Base-by-base conservation (phyloP, 2,113 vertebrate genomes). In the Rostratula benghalensis region DNA sequence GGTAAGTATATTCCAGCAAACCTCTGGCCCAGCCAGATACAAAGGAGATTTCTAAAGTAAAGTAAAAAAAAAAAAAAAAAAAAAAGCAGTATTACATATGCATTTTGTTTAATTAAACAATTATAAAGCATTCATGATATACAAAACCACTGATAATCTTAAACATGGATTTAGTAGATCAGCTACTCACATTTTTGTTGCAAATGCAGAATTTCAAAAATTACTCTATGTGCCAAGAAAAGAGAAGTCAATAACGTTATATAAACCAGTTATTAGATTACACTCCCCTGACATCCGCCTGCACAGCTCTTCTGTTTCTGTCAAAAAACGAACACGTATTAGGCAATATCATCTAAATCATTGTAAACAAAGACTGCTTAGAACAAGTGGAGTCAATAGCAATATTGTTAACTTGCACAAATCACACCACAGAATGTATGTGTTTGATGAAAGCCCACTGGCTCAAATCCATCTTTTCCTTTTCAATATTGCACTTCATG, bases 151-250 rank as follows among this genome's bases (percentile, higher is more conserved):
- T 11, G 11, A 7, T 41, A 23, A 74, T 67, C 68, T 93, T 59
- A 37, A 77, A 51, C 54, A 28, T 4, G 53, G 87, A 65, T 60
- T 92, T 30, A 63, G 51, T 9, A 59, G 71, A 83, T 93, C 45
- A 81, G 89, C 76, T 85, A 80, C 79, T 95, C 92, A 84, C 92
- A 73, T 77, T 85, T 88, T 24, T 65, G 89, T 45, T 57, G 78
- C 71, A 90, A 90, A 94, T 0, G 83, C 13, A 67, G 92, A 14
- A 39, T 77, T 87, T 90, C 76, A 46, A 70, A 67, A 85, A 63
- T 69, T 31, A 78, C 3, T 1, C 86, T 75, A 19, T 16, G 81
- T 0, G 8, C 60, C 89, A 85, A 91, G 61, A 63, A 48, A 92
- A 92, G 56, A 15, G 23, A 90, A 94, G 50, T 63, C 79, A 91